phyloP scores from a whole-genome alignment of 1,140 invertebrate species.

The Drosophila nigrodunni region DNA sequence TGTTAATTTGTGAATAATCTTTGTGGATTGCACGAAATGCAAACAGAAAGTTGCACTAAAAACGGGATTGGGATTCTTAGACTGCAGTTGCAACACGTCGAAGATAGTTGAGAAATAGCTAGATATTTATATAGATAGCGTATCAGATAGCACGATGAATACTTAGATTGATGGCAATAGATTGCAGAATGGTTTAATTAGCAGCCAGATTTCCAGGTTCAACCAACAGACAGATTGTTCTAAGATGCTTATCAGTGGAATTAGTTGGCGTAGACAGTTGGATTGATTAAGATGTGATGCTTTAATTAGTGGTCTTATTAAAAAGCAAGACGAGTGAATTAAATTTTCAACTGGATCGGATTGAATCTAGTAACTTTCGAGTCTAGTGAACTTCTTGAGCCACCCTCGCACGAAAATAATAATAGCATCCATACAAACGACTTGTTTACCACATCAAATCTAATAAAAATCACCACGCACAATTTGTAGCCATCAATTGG shows the following conservation, averaged over 20 bases:
- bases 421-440: constrained; percentile 12
- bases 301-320: background rate
- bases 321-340: background rate
- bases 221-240: constrained; percentile 1
- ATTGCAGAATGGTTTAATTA: constrained; percentile 37
- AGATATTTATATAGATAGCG: constrained; percentile 19
- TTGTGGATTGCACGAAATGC: constrained; percentile 59
- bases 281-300: constrained; percentile 18
- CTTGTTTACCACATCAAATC: constrained; percentile 59
- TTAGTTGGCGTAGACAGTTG: constrained; percentile 17
- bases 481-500: constrained; percentile 63
- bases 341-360: background rate
- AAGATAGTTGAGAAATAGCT: constrained; percentile 17
- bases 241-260: constrained; percentile 15
- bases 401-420: background rate
- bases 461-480: constrained; percentile 62
- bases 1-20: constrained; percentile 80
- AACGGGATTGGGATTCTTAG: constrained; percentile 48
- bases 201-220: constrained; percentile 11
- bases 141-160: constrained; percentile 24
- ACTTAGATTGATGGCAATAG: constrained; percentile 35
- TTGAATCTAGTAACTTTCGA: background rate
- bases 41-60: constrained; percentile 39
- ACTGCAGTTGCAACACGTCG: background rate
- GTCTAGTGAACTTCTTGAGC: background rate